Evolutionary conservation across 2,888 invertebrate species (phyloP).

Genomic region (Brenthis hecate): DNA sequence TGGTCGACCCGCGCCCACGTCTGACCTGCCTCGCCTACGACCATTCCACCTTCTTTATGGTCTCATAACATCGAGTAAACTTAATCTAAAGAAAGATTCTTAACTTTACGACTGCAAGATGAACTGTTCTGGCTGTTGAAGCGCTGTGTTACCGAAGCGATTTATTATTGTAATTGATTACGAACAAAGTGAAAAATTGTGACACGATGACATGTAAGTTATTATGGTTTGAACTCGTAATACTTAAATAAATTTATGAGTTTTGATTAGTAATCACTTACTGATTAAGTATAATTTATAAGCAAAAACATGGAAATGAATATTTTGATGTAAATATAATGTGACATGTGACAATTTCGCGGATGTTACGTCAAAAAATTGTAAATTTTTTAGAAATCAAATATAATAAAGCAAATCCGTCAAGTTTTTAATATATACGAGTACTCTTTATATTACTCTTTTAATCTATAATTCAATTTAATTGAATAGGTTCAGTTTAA

Average conservation of each 20-base stretch:
- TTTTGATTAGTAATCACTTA: background rate
- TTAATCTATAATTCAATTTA: no score
- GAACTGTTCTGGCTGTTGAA: slow-evolving; percentile 36
- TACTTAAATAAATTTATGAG: background rate
- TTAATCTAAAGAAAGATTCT: slow-evolving; percentile 63
- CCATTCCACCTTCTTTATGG: slow-evolving; percentile 55
- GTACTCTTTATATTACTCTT: no score
- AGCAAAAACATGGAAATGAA: no score
- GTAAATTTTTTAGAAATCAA: no score
- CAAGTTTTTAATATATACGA: no score
- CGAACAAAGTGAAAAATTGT: slow-evolving; percentile 19
- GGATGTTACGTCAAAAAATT: no score
- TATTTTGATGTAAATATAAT: no score
- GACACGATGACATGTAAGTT: slow-evolving; percentile 1
- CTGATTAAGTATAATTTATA: no score
- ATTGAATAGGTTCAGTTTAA: no score
- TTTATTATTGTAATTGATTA: slow-evolving; percentile 50
- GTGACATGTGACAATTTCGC: no score
- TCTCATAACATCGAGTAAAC: slow-evolving; percentile 59
- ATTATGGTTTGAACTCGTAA: background rate
- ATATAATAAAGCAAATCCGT: no score
- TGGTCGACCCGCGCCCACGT: slow-evolving; percentile 52
- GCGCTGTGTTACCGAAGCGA: slow-evolving; percentile 34
- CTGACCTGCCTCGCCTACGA: slow-evolving; percentile 56
- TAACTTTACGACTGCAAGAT: slow-evolving; percentile 59